These are phyloP conservation scores for Neodon shergylaensis DNA, from an alignment of 2,113 vertebrate species.

Conservation along the genomic window DNA sequence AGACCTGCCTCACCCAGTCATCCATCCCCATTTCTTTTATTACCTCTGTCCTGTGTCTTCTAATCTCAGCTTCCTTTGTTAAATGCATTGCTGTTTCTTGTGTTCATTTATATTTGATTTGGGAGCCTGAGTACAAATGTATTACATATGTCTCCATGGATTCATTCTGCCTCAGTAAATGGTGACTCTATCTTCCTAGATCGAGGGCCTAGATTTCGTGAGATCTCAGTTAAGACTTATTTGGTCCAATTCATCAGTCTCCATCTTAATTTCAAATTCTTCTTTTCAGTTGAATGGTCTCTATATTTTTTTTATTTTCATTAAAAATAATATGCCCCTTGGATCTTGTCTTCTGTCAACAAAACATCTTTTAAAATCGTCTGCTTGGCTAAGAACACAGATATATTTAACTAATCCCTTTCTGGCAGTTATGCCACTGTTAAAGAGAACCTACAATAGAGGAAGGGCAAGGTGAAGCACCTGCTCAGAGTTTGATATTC, in stretches of 20 bases:
- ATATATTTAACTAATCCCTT: background rate
- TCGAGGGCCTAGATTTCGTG: conserved; percentile 69
- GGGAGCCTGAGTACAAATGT: conserved; percentile 73
- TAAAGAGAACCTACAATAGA: background rate
- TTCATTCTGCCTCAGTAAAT: conserved; percentile 76
- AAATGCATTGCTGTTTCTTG: conserved; percentile 67
- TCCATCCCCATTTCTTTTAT: conserved; percentile 9
- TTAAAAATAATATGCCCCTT: conserved; percentile 41
- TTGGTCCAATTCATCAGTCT: conserved; percentile 75
- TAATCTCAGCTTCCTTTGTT: conserved; percentile 64
- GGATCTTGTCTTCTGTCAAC: conserved; percentile 5
- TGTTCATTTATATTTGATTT: conserved; percentile 76
- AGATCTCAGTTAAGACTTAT: conserved; percentile 79
- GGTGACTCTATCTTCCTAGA: conserved; percentile 69
- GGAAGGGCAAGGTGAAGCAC: background rate
- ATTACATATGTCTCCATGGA: conserved; percentile 69
- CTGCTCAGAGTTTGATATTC: background rate
- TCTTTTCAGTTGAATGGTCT: conserved; percentile 48
- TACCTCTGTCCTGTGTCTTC: conserved; percentile 38
- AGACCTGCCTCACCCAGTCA: conserved; percentile 63
- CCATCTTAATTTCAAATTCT: conserved; percentile 78
- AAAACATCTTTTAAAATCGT: background rate
- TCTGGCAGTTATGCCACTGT: background rate
- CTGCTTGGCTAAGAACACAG: background rate
- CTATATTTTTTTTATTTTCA: conserved; percentile 28